Evolutionary conservation across 1,140 invertebrate species (phyloP), one percentile per base, ranked within the genome.

Genomic region (Drosophila mayri): DNA sequence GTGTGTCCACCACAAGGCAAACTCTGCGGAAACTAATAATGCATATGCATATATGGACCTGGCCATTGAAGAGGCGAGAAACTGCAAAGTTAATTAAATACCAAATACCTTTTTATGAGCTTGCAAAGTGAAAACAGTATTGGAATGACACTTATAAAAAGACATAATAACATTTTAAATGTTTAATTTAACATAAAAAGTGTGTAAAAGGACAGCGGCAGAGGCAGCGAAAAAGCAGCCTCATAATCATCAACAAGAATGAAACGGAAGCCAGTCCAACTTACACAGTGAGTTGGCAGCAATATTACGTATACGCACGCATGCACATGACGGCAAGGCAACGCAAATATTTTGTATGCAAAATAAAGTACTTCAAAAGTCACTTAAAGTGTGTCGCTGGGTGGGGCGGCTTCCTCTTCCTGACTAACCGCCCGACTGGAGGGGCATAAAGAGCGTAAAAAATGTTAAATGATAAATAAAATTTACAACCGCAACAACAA

Each of bases 381-480:
- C 85, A 85, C 71, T 90, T 90, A 81, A 90, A 90, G 75, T 90
- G 75, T 85, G 80, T 74, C 71, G 76, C 66, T 52, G 58, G 40
- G 52, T 49, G 55, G 50, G 12, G 11, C 49, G 28, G 50, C 50
- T 35, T 20, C 50, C 28, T 37, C 66, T 44, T 62, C 54, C 44
- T 43, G 41, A 9, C 55, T 40, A 38, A 44, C 57, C 52, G 38
- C 35, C 60, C 22, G 38, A 57, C 58, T 78, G 64, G 63, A 43
- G 64, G 59, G 67, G 78, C 85, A 90, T 80, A 88, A 88, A 85
- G 79, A 90, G 73, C 85, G 85, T 88, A 90, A 90, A 90, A 88
- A 90, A 90, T 90, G 78, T 85, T 90, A 90, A 90, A 90, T 90
- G 85, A 90, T 90, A 90, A 90, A 90, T 90, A 90, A 90, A 90